These are phyloP conservation scores for Eilema griseolum DNA, from an alignment of 2,888 invertebrate species.

Conservation along the genomic window DNA sequence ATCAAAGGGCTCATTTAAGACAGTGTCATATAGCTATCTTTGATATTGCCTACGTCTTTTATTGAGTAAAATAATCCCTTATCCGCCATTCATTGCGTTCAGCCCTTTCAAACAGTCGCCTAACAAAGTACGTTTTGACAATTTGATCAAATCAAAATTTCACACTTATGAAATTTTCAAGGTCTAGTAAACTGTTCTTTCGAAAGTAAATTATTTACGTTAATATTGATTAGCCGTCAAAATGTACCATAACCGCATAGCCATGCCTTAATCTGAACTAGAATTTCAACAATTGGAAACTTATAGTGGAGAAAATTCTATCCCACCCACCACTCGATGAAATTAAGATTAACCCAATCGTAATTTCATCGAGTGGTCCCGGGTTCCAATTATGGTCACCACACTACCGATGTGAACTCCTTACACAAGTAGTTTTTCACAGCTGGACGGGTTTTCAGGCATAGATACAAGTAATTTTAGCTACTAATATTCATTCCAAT, in stretches of 20 bases:
- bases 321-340: too few species aligned
- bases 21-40: slow-evolving; percentile 68
- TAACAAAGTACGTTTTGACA: slow-evolving; percentile 5
- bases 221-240: background rate
- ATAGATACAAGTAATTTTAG: background rate
- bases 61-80: slow-evolving; percentile 41
- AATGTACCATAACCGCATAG: too few species aligned
- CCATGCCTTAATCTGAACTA: too few species aligned
- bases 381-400: background rate
- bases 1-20: slow-evolving; percentile 69
- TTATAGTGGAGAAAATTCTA: too few species aligned
- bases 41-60: slow-evolving; percentile 55
- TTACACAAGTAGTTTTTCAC: too few species aligned
- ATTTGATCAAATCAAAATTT: slow-evolving; percentile 7
- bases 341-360: too few species aligned
- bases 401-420: background rate
- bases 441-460: too few species aligned
- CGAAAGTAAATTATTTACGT: background rate
- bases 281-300: too few species aligned
- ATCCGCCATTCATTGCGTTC: slow-evolving; percentile 22
- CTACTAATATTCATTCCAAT: too few species aligned
- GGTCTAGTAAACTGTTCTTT: background rate
- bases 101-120: slow-evolving; percentile 7
- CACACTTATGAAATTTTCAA: slow-evolving; percentile 3
- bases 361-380: too few species aligned